Evolutionary conservation across 2,113 vertebrate species (phyloP).

Genomic region (Plectropomus leopardus): DNA sequence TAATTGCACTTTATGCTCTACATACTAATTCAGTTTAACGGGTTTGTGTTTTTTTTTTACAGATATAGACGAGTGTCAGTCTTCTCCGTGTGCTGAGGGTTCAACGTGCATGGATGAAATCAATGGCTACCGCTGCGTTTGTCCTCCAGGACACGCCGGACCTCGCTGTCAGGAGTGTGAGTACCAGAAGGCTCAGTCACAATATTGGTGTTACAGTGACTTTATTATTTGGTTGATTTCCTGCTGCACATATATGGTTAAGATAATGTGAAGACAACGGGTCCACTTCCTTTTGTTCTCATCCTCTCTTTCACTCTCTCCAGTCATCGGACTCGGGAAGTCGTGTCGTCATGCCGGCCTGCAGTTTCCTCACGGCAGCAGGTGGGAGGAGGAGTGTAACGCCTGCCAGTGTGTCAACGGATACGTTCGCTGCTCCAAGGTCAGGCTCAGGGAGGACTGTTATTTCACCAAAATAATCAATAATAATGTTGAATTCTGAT

Average conservation of each 20-base stretch:
- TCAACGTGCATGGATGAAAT: slow-evolving; percentile 95
- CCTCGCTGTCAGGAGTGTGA: slow-evolving; percentile 92
- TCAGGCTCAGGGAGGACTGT: slow-evolving; percentile 51
- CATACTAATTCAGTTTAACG: too few relatives aligned
- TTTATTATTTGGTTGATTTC: not conserved
- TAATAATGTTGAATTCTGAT: not conserved
- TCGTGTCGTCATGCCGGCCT: slow-evolving; percentile 88
- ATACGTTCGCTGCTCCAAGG: slow-evolving; percentile 91
- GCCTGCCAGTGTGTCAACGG: slow-evolving; percentile 91
- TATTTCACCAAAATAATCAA: not conserved
- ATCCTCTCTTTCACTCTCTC: not conserved
- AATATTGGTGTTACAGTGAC: too few relatives aligned
- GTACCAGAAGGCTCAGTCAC: slow-evolving; percentile 20
- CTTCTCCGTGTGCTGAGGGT: slow-evolving; percentile 92
- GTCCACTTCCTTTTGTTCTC: not conserved
- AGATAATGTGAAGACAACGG: not conserved
- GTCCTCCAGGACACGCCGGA: slow-evolving; percentile 90
- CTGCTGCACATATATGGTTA: not conserved
- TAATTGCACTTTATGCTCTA: too few relatives aligned
- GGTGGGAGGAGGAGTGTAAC: slow-evolving; percentile 95
- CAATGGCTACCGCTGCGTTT: slow-evolving; percentile 91
- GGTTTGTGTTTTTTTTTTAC: not conserved
- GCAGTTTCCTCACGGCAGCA: slow-evolving; percentile 89
- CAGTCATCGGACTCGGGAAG: slow-evolving; percentile 90
- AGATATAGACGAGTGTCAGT: slow-evolving; percentile 98